phyloP scores from a whole-genome alignment of 1,140 invertebrate genomes.

The Drosophila ogumai region DNA sequence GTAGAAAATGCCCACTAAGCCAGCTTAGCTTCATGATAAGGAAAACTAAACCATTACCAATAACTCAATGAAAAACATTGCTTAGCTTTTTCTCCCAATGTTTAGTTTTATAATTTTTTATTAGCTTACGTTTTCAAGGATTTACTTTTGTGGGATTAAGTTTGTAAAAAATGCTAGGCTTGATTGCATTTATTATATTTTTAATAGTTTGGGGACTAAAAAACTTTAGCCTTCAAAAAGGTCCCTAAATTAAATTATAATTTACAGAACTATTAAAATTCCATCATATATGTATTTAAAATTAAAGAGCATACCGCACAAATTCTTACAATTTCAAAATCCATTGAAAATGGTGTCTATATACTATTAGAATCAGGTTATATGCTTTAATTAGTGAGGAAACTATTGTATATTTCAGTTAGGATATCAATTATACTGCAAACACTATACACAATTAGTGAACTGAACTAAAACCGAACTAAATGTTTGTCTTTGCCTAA shows the following conservation, averaged over 20 bases:
- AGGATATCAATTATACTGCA: neutral
- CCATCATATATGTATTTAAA: neutral
- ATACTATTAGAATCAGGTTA: neutral
- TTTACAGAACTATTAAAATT: too few relatives aligned
- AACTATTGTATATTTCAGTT: neutral
- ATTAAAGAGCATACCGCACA: neutral
- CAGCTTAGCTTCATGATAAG: constrained; percentile 4
- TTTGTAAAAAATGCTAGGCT: neutral
- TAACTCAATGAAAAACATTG: neutral
- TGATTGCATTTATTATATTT: neutral
- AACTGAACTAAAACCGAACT: constrained; percentile 28
- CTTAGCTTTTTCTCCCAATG: neutral
- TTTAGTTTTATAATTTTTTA: neutral
- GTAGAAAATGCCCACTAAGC: constrained; percentile 24
- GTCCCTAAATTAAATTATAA: neutral
- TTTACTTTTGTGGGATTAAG: neutral
- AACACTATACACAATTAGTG: constrained; percentile 44
- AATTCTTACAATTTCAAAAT: neutral
- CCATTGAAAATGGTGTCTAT: neutral
- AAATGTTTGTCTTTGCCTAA: constrained; percentile 46
- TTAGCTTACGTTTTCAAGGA: neutral
- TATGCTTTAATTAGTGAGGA: neutral
- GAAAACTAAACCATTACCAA: neutral
- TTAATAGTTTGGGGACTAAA: neutral
- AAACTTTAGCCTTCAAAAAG: neutral